A percentile compares a stretch with the other conserved stretches of the same genome.
Conservation (phyloP, 2,888 invertebrate species). For the Cataglyphis livida region DNA sequence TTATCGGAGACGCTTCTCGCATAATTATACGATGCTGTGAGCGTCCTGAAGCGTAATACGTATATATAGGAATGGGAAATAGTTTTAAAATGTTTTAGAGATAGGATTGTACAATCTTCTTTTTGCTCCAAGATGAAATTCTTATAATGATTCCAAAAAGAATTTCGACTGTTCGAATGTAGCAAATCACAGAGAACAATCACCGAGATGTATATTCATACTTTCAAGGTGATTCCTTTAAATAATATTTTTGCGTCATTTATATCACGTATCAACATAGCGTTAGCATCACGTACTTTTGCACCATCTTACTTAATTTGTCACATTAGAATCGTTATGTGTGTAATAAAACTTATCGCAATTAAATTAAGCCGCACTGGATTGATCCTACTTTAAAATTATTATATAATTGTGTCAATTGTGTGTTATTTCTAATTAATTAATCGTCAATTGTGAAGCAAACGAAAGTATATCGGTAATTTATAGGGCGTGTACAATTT, state of each 20-base stretch:
- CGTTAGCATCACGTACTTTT: constrained; percentile 11
- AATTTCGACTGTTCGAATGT: constrained; percentile 19
- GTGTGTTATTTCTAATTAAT: background rate
- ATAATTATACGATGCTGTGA: background rate
- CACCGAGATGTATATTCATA: constrained; percentile 2
- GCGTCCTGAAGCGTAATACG: constrained; percentile 40
- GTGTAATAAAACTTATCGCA: constrained; percentile 3
- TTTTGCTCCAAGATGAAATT: constrained; percentile 21
- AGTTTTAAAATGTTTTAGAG: constrained; percentile 1
- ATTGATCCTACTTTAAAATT: background rate
- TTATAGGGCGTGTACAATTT: constrained; percentile 29
- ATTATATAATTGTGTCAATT: no score
- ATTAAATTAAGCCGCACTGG: background rate
- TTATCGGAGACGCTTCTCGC: constrained; percentile 18
- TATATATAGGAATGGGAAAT: constrained; percentile 12
- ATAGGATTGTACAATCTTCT: constrained; percentile 30
- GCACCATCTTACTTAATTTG: background rate
- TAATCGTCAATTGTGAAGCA: background rate
- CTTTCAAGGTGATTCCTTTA: background rate
- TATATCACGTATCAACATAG: background rate
- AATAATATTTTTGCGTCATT: constrained; percentile 11
- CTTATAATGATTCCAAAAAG: background rate
- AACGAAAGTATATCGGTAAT: constrained; percentile 28
- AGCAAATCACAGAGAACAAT: constrained; percentile 34
- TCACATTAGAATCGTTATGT: background rate